Evolutionary conservation across 1,140 invertebrate genomes (phyloP).

Genomic region (Drosophila simulans): DNA sequence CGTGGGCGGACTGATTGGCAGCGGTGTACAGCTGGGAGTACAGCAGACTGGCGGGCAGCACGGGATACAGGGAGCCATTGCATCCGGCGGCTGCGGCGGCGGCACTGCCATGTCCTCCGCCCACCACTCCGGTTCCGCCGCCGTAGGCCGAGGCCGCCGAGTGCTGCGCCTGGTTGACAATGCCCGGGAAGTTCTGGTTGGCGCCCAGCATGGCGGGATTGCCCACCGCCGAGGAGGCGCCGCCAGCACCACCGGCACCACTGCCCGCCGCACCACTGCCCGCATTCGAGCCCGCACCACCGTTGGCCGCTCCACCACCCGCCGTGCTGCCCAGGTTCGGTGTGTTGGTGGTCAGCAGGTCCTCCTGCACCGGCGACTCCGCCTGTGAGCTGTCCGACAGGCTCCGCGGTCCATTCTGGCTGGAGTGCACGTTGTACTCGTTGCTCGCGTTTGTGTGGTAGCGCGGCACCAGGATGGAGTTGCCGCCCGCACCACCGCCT

Average conservation of each 20-base stretch:
- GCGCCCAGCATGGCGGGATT: constrained; percentile 68
- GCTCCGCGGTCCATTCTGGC: constrained; percentile 87
- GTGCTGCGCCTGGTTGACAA: constrained; percentile 81
- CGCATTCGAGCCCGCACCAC: constrained; percentile 87
- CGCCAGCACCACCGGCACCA: constrained; percentile 86
- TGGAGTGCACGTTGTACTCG: constrained; percentile 83
- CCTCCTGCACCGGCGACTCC: constrained; percentile 92
- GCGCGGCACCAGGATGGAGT: constrained; percentile 85
- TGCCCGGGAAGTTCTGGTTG: constrained; percentile 81
- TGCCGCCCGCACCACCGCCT: constrained; percentile 57
- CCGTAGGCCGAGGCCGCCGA: constrained; percentile 68
- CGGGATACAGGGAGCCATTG: constrained; percentile 89
- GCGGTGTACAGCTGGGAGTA: constrained; percentile 93
- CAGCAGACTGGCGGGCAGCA: constrained; percentile 91
- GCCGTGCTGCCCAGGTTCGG: constrained; percentile 78
- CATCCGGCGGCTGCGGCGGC: constrained; percentile 83
- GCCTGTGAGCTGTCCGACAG: constrained; percentile 92
- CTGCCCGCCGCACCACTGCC: constrained; percentile 82
- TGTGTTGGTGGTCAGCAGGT: constrained; percentile 87
- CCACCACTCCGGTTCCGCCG: constrained; percentile 54
- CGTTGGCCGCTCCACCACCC: constrained; percentile 86
- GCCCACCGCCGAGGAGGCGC: constrained; percentile 85
- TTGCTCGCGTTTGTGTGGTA: constrained; percentile 85
- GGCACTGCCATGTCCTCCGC: constrained; percentile 66
- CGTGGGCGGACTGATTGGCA: constrained; percentile 91